A percentile compares a stretch with the other conserved stretches of the same genome.
These are phyloP conservation scores for Orussus abietinus DNA, from an alignment of 1,140 invertebrate genomes.

Conservation along the genomic window DNA sequence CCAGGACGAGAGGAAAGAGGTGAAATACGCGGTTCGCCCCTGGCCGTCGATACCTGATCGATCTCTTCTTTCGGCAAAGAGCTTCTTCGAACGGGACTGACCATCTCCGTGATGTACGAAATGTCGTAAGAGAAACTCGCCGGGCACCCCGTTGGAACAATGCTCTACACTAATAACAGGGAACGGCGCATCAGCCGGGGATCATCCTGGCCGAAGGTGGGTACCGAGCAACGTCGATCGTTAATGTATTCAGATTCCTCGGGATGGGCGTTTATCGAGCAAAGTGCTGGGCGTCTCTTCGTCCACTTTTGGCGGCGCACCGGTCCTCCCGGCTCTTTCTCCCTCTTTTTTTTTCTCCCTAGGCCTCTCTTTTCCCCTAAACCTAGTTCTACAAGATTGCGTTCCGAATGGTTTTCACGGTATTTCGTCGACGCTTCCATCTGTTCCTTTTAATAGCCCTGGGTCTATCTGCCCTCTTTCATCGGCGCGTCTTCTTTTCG, in stretches of 20 bases:
- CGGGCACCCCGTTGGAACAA: not conserved
- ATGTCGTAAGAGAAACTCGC: not conserved
- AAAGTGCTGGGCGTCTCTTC: constrained; percentile 31
- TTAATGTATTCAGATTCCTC: constrained; percentile 31
- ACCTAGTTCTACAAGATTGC: no score
- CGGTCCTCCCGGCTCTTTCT: not conserved
- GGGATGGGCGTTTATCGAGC: constrained; percentile 10
- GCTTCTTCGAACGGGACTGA: no score
- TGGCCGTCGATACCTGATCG: no score
- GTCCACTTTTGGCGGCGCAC: not conserved
- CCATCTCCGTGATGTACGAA: not conserved
- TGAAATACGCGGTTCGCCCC: no score
- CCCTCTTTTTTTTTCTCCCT: not conserved
- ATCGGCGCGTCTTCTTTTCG: no score
- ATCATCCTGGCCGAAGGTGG: constrained; percentile 11
- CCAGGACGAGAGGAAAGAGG: no score
- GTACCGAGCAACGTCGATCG: constrained; percentile 18
- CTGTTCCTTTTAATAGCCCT: no score
- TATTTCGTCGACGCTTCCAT: no score
- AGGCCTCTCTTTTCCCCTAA: not conserved
- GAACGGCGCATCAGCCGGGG: not conserved
- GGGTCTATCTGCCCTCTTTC: no score
- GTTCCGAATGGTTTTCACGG: no score
- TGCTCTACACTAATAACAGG: constrained; percentile 1
- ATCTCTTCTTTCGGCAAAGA: no score